Percentiles rank a stretch among this genome's conserved stretches.
Conservation (phyloP, 2,113 vertebrate genomes). For the Rana temporaria region DNA sequence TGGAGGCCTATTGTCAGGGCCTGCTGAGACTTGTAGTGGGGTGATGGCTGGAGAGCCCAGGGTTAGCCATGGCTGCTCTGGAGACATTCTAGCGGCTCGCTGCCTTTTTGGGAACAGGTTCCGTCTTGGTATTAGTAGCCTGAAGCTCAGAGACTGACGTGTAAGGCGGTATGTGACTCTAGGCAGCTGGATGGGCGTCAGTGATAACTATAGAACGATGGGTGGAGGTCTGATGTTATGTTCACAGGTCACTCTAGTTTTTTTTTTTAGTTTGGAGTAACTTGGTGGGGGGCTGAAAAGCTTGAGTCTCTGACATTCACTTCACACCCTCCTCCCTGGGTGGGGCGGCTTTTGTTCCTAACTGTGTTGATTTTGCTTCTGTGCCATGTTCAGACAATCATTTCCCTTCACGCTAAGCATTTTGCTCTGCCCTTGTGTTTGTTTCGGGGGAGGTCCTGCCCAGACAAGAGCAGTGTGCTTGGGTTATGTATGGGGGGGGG, state of each 20-base stretch:
- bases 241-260: not conserved
- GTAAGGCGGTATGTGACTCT: rapidly evolving
- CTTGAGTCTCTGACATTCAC: not conserved
- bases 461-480: constrained; percentile 13
- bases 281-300: not conserved
- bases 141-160: constrained; percentile 4
- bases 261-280: constrained; percentile 20
- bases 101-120: not conserved
- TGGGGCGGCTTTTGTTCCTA: constrained; percentile 42
- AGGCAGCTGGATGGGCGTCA: not conserved
- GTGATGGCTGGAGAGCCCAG: too few relatives aligned
- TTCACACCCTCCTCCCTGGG: constrained; percentile 1
- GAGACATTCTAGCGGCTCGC: not conserved
- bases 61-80: too few relatives aligned
- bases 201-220: not conserved
- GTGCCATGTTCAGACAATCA: constrained; percentile 53
- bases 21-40: too few relatives aligned
- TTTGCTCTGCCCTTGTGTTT: constrained; percentile 26
- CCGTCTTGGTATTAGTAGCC: not conserved
- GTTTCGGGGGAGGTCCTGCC: constrained; percentile 51
- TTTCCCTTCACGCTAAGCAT: constrained; percentile 44
- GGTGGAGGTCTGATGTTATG: not conserved
- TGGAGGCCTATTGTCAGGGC: too few relatives aligned
- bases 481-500: constrained; percentile 3
- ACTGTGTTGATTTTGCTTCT: constrained; percentile 53